Evolutionary conservation across 2,888 invertebrate species (phyloP).

Genomic region (Nemotelus nigrinus): DNA sequence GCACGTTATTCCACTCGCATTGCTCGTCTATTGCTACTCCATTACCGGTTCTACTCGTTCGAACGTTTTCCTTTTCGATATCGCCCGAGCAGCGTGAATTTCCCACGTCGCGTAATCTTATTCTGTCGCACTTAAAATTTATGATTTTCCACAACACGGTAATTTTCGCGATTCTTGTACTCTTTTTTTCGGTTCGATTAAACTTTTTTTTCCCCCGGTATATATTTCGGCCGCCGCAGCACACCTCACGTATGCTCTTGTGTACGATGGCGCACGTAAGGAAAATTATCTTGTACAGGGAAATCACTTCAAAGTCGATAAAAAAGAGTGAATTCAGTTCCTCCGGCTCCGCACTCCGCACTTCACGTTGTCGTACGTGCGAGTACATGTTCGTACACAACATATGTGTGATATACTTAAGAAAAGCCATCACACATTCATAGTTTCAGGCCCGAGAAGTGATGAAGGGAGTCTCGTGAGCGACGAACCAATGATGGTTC

Average conservation of each 20-base stretch:
- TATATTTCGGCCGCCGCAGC: slow-evolving; percentile 8
- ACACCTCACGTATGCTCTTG: slow-evolving; percentile 44
- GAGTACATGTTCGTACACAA: slow-evolving; percentile 5
- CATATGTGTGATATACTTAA: slow-evolving; percentile 30
- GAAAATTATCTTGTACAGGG: slow-evolving; percentile 50
- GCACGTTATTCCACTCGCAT: neutral
- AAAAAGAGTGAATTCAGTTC: slow-evolving; percentile 43
- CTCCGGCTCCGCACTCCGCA: neutral
- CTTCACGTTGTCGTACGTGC: neutral
- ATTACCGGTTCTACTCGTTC: slow-evolving; percentile 34
- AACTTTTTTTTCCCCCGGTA: neutral
- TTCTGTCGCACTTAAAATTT: no score
- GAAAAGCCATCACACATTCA: slow-evolving; percentile 29
- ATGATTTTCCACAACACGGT: slow-evolving; percentile 5
- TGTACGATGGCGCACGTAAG: slow-evolving; percentile 14
- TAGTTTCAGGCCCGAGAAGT: neutral
- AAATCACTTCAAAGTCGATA: slow-evolving; percentile 52
- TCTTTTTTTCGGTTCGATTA: neutral
- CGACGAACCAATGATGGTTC: neutral
- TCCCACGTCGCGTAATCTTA: neutral
- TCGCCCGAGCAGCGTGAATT: neutral
- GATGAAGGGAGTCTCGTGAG: slow-evolving; percentile 26
- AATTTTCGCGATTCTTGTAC: slow-evolving; percentile 20
- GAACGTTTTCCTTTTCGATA: neutral
- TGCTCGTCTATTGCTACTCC: slow-evolving; percentile 15